phyloP scores from a whole-genome alignment of 2,113 vertebrate genomes.

The Antechinus stuartii region DNA sequence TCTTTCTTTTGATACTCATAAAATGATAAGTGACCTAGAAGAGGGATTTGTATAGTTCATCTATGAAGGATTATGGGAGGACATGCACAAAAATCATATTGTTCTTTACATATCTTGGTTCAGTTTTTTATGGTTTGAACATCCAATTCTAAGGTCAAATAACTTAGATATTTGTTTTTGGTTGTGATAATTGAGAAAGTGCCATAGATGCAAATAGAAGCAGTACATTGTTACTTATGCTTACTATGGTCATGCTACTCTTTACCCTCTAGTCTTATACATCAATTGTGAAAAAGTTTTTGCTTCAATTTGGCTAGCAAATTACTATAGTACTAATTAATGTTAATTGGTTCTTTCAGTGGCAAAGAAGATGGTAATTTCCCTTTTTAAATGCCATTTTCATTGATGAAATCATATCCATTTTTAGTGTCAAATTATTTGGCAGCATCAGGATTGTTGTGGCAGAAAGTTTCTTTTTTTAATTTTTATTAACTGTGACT shows the following conservation, averaged over 20 bases:
- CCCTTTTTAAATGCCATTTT: background rate
- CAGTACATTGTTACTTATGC: background rate
- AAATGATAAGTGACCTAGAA: background rate
- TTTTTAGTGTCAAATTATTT: background rate
- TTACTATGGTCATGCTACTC: background rate
- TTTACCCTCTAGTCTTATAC: background rate
- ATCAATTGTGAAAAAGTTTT: background rate
- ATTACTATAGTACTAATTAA: background rate
- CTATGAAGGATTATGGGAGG: background rate
- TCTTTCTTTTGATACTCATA: background rate
- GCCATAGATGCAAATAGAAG: background rate
- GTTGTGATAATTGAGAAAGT: background rate
- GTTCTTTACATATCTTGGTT: too few species aligned
- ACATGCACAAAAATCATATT: background rate
- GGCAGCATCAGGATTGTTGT: background rate
- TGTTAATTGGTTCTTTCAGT: background rate
- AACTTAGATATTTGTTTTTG: too few species aligned
- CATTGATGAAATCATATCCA: background rate
- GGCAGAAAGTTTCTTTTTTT: background rate
- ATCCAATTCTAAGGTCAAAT: too few species aligned
- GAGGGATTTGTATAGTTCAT: background rate
- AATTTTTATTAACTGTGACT: background rate
- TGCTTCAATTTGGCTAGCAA: background rate
- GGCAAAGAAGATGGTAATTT: background rate
- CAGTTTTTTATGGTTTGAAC: too few species aligned